Evolutionary conservation across 2,888 invertebrate species (phyloP).

Genomic region (Cephus pygmeus): DNA sequence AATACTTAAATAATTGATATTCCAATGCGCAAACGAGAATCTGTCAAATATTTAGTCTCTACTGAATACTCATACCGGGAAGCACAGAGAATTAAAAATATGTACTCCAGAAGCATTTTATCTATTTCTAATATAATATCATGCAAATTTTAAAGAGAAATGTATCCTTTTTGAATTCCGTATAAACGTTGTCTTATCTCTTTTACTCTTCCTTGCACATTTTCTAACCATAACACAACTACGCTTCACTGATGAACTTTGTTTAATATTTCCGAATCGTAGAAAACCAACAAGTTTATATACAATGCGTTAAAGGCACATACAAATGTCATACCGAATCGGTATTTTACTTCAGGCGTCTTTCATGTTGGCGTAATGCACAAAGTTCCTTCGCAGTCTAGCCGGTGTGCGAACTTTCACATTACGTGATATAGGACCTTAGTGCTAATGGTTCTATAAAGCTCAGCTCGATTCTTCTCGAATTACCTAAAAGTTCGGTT

Average conservation of each 20-base stretch:
- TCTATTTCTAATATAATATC: not conserved
- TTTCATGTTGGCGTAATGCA: not conserved
- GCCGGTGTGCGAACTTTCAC: not conserved
- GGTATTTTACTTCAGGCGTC: too few relatives aligned
- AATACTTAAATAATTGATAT: too few relatives aligned
- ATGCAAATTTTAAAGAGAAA: not conserved
- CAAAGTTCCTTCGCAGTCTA: not conserved
- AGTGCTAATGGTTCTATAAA: not conserved
- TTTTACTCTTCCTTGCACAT: too few relatives aligned
- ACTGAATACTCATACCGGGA: not conserved
- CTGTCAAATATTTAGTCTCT: not conserved
- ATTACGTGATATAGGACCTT: not conserved
- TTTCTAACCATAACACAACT: not conserved
- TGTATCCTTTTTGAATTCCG: too few relatives aligned
- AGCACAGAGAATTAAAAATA: not conserved
- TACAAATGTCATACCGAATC: not conserved
- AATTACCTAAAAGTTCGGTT: conserved; percentile 59
- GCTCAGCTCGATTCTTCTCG: not conserved
- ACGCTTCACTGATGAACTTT: not conserved
- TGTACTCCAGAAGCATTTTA: not conserved
- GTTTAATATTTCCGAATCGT: not conserved
- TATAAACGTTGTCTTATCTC: too few relatives aligned
- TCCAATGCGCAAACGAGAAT: not conserved
- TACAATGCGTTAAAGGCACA: not conserved
- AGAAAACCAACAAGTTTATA: not conserved